Evolutionary conservation across 2,888 invertebrate species (phyloP), one percentile per base, ranked within the genome.

Genomic region (Pogonocherus hispidulus): DNA sequence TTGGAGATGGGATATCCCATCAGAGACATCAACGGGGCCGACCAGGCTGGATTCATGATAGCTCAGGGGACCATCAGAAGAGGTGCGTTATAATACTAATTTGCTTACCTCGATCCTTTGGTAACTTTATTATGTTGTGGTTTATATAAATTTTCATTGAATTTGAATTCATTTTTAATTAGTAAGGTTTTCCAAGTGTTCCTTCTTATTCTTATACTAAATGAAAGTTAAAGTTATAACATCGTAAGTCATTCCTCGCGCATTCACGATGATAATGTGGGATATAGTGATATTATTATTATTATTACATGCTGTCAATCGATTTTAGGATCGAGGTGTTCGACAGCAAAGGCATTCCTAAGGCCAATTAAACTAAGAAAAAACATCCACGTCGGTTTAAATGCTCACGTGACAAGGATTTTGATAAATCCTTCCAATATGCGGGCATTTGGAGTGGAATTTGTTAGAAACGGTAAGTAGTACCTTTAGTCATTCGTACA

Each of bases 291-390:
- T n/a, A n/a, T n/a, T n/a, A n/a, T n/a, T n/a, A n/a, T n/a, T n/a
- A n/a, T n/a, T n/a, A n/a, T n/a, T n/a, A n/a, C n/a, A n/a, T n/a
- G n/a, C n/a, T n/a, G n/a, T n/a, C n/a, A n/a, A 27, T 27, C 27
- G 27, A 2, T 69, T 70, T 55, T 32, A 72, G 94, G 94, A 0
- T 92, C 93, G 0, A 87, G 96, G 67, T 96, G 96, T 81, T 94
- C 94, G 70, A 95, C 95, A 14, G 94, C 95, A 0, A 96, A 95
- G 84, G 96, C 96, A 0, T 96, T 96, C 78, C 82, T 96, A 8
- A 87, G 94, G 44, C 95, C 96, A 0, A 91, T 93, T 0, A 87
- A 94, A 54, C 87, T 91, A 4, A 87, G 96, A 5, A 89, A 87
- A 66, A 96, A 96, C 83, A 87, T 96, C 8, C 95, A 96, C 81